phyloP scores from a whole-genome alignment of 2,113 vertebrate species.

The Colius striatus region DNA sequence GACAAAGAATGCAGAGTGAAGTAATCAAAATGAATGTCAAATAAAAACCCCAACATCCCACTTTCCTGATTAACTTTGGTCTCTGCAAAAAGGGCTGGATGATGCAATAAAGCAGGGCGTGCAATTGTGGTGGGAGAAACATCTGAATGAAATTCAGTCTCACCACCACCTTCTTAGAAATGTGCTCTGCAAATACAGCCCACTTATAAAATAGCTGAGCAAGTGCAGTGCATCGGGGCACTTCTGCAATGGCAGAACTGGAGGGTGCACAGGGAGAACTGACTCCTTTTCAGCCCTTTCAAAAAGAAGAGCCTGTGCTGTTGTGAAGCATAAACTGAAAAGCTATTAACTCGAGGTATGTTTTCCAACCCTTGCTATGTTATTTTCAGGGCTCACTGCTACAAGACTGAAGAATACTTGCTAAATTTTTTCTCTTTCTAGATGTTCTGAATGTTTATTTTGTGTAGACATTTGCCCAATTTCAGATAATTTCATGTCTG shows the following conservation, averaged over 20 bases:
- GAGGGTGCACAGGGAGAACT: neutral
- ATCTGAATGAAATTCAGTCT: neutral
- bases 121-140: neutral
- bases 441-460: neutral
- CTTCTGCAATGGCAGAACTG: accelerated
- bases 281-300: neutral
- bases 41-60: neutral
- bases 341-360: neutral
- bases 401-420: slow-evolving; percentile 6
- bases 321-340: neutral
- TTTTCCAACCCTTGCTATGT: neutral
- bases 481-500: slow-evolving; percentile 33
- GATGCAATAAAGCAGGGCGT: neutral
- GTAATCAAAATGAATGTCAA: neutral
- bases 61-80: neutral
- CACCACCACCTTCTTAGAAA: neutral
- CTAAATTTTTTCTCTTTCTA: neutral
- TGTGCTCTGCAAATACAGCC: neutral
- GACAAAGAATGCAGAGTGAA: neutral
- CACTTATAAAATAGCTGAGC: neutral
- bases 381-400: slow-evolving; percentile 9
- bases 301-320: neutral
- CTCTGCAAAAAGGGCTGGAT: neutral
- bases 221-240: accelerated
- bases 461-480: neutral